phyloP scores from a whole-genome alignment of 1,140 invertebrate genomes.

The Globodera ellingtonae region DNA sequence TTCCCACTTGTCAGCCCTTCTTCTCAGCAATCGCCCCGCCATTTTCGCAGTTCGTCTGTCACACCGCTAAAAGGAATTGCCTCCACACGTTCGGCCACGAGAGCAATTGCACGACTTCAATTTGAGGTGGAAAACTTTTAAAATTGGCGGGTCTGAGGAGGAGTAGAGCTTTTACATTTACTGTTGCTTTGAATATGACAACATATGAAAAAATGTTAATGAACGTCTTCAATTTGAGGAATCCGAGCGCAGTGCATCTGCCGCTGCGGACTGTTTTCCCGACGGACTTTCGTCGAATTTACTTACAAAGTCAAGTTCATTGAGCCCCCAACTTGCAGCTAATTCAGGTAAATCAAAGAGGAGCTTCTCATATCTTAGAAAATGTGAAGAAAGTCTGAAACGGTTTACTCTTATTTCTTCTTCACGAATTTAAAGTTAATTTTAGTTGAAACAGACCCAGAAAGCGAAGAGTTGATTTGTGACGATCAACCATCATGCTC shows the following conservation, averaged over 20 bases:
- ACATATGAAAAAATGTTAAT: not conserved
- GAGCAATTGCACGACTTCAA: conserved; percentile 35
- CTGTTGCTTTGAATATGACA: no score
- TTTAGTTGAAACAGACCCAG: not conserved
- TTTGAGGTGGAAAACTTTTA: not conserved
- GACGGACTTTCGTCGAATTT: not conserved
- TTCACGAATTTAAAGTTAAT: no score
- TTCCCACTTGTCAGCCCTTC: not conserved
- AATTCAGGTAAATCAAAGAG: not conserved
- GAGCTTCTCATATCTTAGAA: no score
- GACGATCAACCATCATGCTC: not conserved
- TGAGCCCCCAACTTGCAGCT: not conserved
- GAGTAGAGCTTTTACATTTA: no score
- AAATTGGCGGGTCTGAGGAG: no score
- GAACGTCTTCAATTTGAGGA: conserved; percentile 4
- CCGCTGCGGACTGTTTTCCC: conserved; percentile 24
- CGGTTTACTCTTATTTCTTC: no score
- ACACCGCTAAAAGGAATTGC: conserved; percentile 37
- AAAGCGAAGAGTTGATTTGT: not conserved
- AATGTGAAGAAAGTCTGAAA: no score
- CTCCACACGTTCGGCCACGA: conserved; percentile 36
- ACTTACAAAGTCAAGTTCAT: not conserved
- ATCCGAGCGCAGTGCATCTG: conserved; percentile 16
- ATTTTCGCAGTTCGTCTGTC: conserved; percentile 28
- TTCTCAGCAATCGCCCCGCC: not conserved